Base-by-base conservation (phyloP, 2,797 vertebrate genomes). In the Microcaecilia unicolor region DNA sequence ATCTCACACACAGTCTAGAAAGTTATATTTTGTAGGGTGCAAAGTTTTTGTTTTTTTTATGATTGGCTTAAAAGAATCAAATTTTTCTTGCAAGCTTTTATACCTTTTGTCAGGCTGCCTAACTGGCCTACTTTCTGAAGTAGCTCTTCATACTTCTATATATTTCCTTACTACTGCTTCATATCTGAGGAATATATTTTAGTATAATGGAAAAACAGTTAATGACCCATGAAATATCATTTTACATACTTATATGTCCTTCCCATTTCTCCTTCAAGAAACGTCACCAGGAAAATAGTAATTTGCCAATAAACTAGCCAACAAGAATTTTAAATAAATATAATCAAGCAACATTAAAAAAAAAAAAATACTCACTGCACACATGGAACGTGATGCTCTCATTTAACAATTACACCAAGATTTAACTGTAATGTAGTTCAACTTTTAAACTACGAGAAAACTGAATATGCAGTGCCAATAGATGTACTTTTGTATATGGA, bases 311-410 rank as follows among this genome's bases (percentile, higher is more conserved):
- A 74, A 70, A 74, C 72, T 71, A 80, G 63, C 72, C 75, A 76
- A 69, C 75, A 76, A 76, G 72, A 52, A 73, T 76, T 56, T 65
- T 55, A 81, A 78, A 56, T 67, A 76, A 81, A 79, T 79, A 74
- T 77, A 75, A 75, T 63, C 73, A 78, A 80, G 78, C 77, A 75
- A 82, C 80, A 77, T 41, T 72, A 76, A n/a, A 78, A 76, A 77
- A n/a, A n/a, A n/a, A n/a, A n/a, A n/a, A n/a, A n/a, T n/a, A 70
- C 76, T 80, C 74, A 67, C 72, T 67, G 80, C 77, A 81, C 70
- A 70, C 76, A 78, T 77, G 74, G 72, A 68, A 75, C 78, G 73
- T 72, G 80, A 82, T 83, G 80, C 80, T 83, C 64, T 80, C 74
- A 58, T 73, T 76, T 71, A 67, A 68, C 67, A 75, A 81, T 67